Conservation (phyloP, 2,113 vertebrate genomes). For the Okapia johnstoni region DNA sequence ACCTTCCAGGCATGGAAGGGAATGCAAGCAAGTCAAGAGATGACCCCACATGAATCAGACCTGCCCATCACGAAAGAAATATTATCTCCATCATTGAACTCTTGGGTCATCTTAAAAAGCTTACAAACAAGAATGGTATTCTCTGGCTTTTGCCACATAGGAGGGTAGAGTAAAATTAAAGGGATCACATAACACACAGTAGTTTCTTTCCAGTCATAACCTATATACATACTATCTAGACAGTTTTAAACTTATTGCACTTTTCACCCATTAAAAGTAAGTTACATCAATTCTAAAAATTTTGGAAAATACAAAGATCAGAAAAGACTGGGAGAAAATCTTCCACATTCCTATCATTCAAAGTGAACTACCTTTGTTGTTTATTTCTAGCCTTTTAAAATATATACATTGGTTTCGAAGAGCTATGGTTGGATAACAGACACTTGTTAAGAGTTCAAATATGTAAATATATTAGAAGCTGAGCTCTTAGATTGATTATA, state of each 20-base stretch:
- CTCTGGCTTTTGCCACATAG: not conserved
- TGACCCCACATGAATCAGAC: not conserved
- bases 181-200: not conserved
- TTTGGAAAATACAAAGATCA: not conserved
- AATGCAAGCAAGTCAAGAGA: not conserved
- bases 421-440: not conserved
- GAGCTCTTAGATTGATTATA: not conserved
- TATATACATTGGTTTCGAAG: not conserved
- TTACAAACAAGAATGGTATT: not conserved
- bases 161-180: not conserved
- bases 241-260: not conserved
- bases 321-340: not conserved
- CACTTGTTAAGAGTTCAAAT: not conserved
- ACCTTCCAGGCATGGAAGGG: not conserved
- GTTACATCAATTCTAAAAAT: not conserved
- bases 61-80: not conserved
- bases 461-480: not conserved
- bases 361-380: not conserved
- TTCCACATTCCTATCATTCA: not conserved
- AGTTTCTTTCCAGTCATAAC: not conserved
- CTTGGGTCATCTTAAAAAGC: not conserved
- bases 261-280: not conserved
- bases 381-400: constrained; percentile 26
- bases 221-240: not conserved
- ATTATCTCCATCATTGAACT: not conserved